Conservation (phyloP, 2,888 invertebrate species). For the Meganola albula region DNA sequence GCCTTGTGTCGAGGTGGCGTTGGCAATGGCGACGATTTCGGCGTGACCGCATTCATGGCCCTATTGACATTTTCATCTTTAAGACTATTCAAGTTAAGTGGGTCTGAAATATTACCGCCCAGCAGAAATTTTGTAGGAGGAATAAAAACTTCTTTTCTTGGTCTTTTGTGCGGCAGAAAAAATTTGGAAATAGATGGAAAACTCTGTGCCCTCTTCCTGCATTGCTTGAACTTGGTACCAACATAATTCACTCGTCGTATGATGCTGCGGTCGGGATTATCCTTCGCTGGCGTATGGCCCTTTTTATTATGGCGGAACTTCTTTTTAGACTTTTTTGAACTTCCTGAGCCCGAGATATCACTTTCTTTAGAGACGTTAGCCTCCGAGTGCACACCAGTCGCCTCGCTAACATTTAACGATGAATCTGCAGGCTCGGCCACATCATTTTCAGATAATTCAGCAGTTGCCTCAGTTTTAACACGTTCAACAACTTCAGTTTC, state of each 20-base stretch:
- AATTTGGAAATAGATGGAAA: conserved; percentile 84
- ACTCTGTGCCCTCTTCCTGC: conserved; percentile 82
- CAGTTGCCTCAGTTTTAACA: conserved; percentile 45
- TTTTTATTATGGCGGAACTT: conserved; percentile 69
- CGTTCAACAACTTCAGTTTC: conserved; percentile 36
- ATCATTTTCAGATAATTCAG: conserved; percentile 53
- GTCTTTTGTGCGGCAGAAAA: conserved; percentile 84
- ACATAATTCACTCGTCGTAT: conserved; percentile 62
- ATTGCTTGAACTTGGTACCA: conserved; percentile 67
- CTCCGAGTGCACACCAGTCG: conserved; percentile 40
- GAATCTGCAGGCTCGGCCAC: conserved; percentile 45
- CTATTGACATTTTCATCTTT: conserved; percentile 87
- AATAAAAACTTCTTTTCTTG: conserved; percentile 86
- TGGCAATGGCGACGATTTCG: conserved; percentile 93
- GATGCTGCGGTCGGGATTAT: conserved; percentile 54
- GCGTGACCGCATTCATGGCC: conserved; percentile 93
- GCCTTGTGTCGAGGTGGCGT: conserved; percentile 88
- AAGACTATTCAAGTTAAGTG: conserved; percentile 94
- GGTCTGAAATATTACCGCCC: conserved; percentile 97
- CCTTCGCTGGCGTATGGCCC: conserved; percentile 57
- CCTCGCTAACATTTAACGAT: conserved; percentile 37
- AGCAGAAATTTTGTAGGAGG: conserved; percentile 95
- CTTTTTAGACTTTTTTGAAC: conserved; percentile 63
- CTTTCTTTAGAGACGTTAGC: conserved; percentile 53
- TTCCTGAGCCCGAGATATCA: conserved; percentile 39